A percentile compares a stretch with the other conserved stretches of the same genome.
phyloP scores from a whole-genome alignment of 2,888 invertebrate genomes.

The Magallana nippona region DNA sequence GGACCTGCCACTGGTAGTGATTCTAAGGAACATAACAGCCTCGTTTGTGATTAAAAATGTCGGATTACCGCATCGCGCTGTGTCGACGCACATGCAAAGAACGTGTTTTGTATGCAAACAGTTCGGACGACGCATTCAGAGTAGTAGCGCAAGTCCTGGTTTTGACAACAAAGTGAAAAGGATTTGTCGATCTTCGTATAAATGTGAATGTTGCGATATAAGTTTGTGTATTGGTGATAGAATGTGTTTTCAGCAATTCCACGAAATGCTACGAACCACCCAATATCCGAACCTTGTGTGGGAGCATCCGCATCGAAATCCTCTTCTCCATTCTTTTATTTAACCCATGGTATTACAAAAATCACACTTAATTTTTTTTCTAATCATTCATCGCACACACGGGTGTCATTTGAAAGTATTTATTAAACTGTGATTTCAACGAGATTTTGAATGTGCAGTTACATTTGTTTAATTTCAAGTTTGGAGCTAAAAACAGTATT shows the following conservation, averaged over 20 bases:
- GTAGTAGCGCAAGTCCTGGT: background rate
- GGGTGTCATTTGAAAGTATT: too few species aligned
- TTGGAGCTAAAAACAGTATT: too few species aligned
- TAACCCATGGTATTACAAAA: background rate
- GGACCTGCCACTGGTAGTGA: conserved; percentile 13
- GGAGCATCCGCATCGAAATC: conserved; percentile 22
- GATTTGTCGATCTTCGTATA: conserved; percentile 34
- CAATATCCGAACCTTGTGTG: conserved; percentile 30
- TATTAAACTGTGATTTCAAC: too few species aligned
- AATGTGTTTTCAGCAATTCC: conserved; percentile 43
- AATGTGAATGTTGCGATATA: conserved; percentile 37
- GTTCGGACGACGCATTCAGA: conserved; percentile 31
- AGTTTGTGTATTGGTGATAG: conserved; percentile 38
- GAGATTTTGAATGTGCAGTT: too few species aligned
- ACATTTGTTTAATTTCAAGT: too few species aligned
- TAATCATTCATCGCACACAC: too few species aligned
- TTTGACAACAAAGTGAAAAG: conserved; percentile 14
- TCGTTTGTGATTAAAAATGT: conserved; percentile 17
- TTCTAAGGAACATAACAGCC: conserved; percentile 20
- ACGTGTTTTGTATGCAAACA: conserved; percentile 41
- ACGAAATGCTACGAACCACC: conserved; percentile 35
- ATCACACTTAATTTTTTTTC: too few species aligned
- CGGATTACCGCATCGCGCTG: conserved; percentile 21
- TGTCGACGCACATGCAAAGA: conserved; percentile 4
- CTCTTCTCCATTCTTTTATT: background rate